Evolutionary conservation across 2,797 vertebrate genomes (phyloP), one percentile per base, ranked within the genome.

Genomic region (Eidolon dupreanum): DNA sequence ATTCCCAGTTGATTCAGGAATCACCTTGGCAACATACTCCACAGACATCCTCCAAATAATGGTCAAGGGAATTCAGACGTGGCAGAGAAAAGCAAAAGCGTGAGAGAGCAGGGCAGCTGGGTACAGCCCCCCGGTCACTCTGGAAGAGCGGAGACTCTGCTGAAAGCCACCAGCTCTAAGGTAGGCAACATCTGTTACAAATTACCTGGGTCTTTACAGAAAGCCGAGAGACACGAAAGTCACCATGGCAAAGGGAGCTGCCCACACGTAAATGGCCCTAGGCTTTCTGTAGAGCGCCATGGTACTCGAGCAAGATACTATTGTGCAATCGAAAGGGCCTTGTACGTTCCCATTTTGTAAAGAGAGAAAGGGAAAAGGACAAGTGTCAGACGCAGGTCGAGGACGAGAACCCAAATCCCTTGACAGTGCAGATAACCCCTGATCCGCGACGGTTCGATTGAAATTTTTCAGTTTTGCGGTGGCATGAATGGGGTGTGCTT

Each of bases 41-140:
- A 16, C 13, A 17, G 26, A 24, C 6, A 2, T n/a, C 33, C 13
- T 46, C 68, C 33, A 13, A 6, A 10, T 3, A 26, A 4, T 3
- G 1, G n/a, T 24, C 53, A 4, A 36, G 53, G 17, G 5, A 33
- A 33, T 36, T 17, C 36, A 1, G 3, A 2, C 24, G 4, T 9
- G 28, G 46, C 8, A 65, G 9, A 66, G 8, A 36, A 55, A 17
- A 49, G 12, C 0, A 5, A 31, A 28, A 28, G 28, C 11, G 13
- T 59, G 5, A 8, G 26, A 33, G 12, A 10, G 1, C 8, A 26
- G n/a, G n/a, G 22, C 17, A 49, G 17, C 16, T 36, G 2, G 10
- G 33, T 9, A 0, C 16, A 31, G 49, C 24, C n/a, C 55, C 63
- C 6, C 0, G 5, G 13, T 15, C n/a, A 5, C 43, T 36, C 26